Evolutionary conservation across 2,888 invertebrate genomes (phyloP).

Genomic region (Tholera decimalis): DNA sequence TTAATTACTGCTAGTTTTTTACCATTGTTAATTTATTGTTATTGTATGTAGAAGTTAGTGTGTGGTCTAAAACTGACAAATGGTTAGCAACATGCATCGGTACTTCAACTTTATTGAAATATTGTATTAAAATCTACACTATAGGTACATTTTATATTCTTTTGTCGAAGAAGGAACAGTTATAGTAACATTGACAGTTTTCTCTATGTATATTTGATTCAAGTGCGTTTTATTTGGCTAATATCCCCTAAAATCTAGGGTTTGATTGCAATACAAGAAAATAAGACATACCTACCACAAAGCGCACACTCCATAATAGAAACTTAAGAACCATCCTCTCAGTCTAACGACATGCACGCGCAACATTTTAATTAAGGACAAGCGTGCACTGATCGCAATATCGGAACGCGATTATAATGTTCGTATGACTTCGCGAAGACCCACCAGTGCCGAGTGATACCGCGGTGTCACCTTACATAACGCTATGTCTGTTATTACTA

Average conservation of each 20-base stretch:
- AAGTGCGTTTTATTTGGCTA: background rate
- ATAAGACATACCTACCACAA: no score
- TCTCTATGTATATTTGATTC: background rate
- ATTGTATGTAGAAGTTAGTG: background rate
- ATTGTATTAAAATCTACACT: background rate
- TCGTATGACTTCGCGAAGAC: slow-evolving; percentile 91
- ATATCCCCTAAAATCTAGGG: background rate
- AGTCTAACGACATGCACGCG: slow-evolving; percentile 40
- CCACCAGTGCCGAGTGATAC: slow-evolving; percentile 84
- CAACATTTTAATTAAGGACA: slow-evolving; percentile 87
- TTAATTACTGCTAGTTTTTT: slow-evolving; percentile 29
- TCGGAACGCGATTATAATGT: slow-evolving; percentile 91
- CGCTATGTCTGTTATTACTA: slow-evolving; percentile 73
- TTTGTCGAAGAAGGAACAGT: background rate
- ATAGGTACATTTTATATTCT: background rate
- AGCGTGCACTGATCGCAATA: slow-evolving; percentile 89
- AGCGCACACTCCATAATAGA: background rate
- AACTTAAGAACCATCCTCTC: background rate
- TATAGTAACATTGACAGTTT: background rate
- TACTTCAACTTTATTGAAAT: background rate
- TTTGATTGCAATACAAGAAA: no score
- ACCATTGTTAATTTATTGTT: background rate
- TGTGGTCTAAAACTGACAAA: slow-evolving; percentile 24
- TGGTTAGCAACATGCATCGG: background rate
- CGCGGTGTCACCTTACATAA: slow-evolving; percentile 87